A percentile compares a stretch with the other conserved stretches of the same genome.
phyloP scores from a whole-genome alignment of 2,888 invertebrate species.

The Sarcophaga variegata region DNA sequence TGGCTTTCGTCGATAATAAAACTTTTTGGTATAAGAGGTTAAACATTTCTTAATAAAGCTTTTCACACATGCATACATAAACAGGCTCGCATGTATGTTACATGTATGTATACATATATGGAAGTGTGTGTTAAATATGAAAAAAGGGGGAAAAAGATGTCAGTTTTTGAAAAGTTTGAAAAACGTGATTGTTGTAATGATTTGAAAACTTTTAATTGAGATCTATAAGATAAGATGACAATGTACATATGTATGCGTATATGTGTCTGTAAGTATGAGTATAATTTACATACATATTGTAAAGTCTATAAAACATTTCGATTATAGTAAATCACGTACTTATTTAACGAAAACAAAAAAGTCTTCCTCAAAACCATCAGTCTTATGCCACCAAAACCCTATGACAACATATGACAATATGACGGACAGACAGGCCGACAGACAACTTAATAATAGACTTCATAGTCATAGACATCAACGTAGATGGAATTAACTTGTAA shows the following conservation, averaged over 20 bases:
- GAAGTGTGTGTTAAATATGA: not conserved
- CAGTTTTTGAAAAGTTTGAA: constrained; percentile 53
- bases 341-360: constrained; percentile 39
- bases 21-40: constrained; percentile 49
- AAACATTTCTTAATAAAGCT: constrained; percentile 37
- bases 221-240: constrained; percentile 59
- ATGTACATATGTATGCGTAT: too few species aligned
- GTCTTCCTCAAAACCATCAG: constrained; percentile 7
- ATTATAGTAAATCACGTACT: constrained; percentile 64
- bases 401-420: constrained; percentile 34
- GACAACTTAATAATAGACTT: constrained; percentile 41
- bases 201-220: constrained; percentile 70
- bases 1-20: constrained; percentile 49
- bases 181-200: constrained; percentile 69
- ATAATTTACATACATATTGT: constrained; percentile 3
- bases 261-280: not conserved
- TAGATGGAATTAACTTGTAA: constrained; percentile 57
- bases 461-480: not conserved
- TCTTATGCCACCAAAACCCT: not conserved
- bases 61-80: constrained; percentile 6
- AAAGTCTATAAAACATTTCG: constrained; percentile 48
- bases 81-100: not conserved
- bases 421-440: constrained; percentile 6
- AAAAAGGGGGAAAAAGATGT: constrained; percentile 17
- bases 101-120: not conserved